Percentiles rank a stretch among this genome's conserved stretches.
These are phyloP conservation scores for Ectemnius continuus DNA, from an alignment of 2,888 invertebrate genomes.

Conservation along the genomic window DNA sequence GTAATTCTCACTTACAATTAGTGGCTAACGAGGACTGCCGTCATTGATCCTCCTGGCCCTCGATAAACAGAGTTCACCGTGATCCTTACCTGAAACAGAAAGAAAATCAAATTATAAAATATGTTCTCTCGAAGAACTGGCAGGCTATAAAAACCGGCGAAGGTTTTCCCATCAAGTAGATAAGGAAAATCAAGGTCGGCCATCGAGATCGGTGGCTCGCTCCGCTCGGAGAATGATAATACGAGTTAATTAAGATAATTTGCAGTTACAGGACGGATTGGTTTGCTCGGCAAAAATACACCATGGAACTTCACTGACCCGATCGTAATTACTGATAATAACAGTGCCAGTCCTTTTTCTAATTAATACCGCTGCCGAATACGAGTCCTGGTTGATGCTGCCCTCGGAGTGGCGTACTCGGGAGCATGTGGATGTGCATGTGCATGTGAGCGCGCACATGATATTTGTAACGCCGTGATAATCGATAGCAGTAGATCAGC, in stretches of 20 bases:
- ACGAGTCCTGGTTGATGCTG: too few relatives aligned
- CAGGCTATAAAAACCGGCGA: too few relatives aligned
- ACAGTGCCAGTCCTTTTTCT: conserved; percentile 37
- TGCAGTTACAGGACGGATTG: background rate
- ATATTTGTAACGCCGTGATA: conserved; percentile 51
- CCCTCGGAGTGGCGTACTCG: background rate
- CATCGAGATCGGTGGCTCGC: background rate
- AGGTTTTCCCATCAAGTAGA: background rate
- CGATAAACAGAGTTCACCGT: too few relatives aligned
- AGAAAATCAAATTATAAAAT: too few relatives aligned
- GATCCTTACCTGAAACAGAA: conserved; percentile 67
- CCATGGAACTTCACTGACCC: conserved; percentile 21
- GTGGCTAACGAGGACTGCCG: too few relatives aligned
- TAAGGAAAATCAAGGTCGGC: background rate
- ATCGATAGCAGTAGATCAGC: conserved; percentile 49
- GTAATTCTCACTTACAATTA: too few relatives aligned
- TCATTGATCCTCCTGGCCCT: too few relatives aligned
- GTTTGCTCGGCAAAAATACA: conserved; percentile 9
- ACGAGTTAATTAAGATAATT: conserved; percentile 31
- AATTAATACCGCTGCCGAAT: conserved; percentile 39
- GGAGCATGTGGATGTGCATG: too few relatives aligned
- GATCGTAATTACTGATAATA: conserved; percentile 57
- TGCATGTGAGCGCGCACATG: conserved; percentile 19
- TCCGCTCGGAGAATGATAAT: background rate
- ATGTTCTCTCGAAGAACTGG: too few relatives aligned